A percentile compares a stretch with the other conserved stretches of the same genome.
Conservation (phyloP, 2,888 invertebrate species). For the Pediacus dermestoides region DNA sequence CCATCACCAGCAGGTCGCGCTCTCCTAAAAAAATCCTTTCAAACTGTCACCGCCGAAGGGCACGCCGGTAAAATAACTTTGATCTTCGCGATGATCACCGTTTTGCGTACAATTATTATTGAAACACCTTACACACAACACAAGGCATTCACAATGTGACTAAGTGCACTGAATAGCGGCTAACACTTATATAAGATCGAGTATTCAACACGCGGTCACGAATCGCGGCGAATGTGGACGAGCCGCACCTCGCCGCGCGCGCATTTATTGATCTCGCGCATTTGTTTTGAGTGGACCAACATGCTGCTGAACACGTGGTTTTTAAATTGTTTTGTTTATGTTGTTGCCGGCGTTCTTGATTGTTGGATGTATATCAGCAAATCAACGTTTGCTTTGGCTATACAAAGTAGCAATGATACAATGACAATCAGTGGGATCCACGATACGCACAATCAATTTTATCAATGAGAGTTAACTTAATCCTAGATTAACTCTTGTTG, state of each 20-base stretch:
- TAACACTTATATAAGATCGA: slow-evolving; percentile 28
- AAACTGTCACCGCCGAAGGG: slow-evolving; percentile 4
- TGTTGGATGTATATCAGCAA: too few species aligned
- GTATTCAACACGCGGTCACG: slow-evolving; percentile 36
- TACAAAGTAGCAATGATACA: too few species aligned
- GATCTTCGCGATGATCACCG: slow-evolving; percentile 5
- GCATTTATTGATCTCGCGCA: slow-evolving; percentile 34
- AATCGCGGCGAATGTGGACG: slow-evolving; percentile 29
- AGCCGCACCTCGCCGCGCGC: slow-evolving; percentile 41
- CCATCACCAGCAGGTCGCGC: slow-evolving; percentile 18
- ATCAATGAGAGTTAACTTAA: too few species aligned
- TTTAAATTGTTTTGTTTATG: too few species aligned
- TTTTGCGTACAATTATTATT: too few species aligned
- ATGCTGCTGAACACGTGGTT: slow-evolving; percentile 16
- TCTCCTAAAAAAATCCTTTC: too few species aligned
- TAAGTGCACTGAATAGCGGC: slow-evolving; percentile 22
- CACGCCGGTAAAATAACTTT: too few species aligned
- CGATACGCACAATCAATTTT: too few species aligned
- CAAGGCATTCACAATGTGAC: slow-evolving; percentile 16
- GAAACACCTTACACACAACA: slow-evolving; percentile 1
- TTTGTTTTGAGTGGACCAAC: slow-evolving; percentile 9
- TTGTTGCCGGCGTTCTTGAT: too few species aligned
- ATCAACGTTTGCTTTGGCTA: too few species aligned
- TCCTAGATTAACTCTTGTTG: too few species aligned
- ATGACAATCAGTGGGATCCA: too few species aligned